These are phyloP conservation scores for Rhynchonema sp. DNA, from an alignment of 2,888 invertebrate species.

Conservation along the genomic window DNA sequence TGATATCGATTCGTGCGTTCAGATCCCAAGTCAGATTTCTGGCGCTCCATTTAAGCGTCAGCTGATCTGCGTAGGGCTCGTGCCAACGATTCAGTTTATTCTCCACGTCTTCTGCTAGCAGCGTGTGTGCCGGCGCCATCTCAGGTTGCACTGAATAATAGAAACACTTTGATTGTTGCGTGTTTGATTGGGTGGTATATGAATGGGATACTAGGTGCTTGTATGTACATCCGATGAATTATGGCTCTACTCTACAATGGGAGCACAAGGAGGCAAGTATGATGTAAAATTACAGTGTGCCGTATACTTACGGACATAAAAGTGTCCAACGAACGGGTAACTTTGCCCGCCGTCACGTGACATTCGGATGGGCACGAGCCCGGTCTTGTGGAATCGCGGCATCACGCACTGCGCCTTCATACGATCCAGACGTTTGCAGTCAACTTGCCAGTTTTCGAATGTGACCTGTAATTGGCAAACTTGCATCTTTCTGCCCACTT, in stretches of 20 bases:
- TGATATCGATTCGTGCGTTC: conserved; percentile 21
- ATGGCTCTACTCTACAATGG: conserved; percentile 7
- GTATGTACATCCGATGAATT: not conserved
- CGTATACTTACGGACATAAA: conserved; percentile 16
- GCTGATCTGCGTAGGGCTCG: conserved; percentile 13
- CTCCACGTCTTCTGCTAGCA: conserved; percentile 15
- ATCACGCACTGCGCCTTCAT: conserved; percentile 21
- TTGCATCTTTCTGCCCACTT: no score
- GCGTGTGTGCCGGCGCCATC: conserved; percentile 13
- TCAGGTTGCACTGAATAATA: conserved; percentile 17
- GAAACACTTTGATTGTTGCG: not conserved
- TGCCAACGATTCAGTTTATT: conserved; percentile 15
- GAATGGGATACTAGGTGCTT: not conserved
- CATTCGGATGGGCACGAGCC: conserved; percentile 18
- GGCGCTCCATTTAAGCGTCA: conserved; percentile 15
- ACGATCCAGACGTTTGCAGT: conserved; percentile 14
- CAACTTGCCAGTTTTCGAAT: conserved; percentile 16
- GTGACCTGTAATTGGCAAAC: no score
- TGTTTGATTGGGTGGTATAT: not conserved
- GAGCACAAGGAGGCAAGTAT: not conserved
- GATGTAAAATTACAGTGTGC: no score
- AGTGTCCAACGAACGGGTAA: conserved; percentile 22
- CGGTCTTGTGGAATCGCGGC: conserved; percentile 24
- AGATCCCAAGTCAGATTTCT: conserved; percentile 19
- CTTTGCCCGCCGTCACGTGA: conserved; percentile 23